These are phyloP conservation scores for Boulengeromyrus knoepffleri DNA, from an alignment of 2,113 vertebrate genomes.

Conservation along the genomic window DNA sequence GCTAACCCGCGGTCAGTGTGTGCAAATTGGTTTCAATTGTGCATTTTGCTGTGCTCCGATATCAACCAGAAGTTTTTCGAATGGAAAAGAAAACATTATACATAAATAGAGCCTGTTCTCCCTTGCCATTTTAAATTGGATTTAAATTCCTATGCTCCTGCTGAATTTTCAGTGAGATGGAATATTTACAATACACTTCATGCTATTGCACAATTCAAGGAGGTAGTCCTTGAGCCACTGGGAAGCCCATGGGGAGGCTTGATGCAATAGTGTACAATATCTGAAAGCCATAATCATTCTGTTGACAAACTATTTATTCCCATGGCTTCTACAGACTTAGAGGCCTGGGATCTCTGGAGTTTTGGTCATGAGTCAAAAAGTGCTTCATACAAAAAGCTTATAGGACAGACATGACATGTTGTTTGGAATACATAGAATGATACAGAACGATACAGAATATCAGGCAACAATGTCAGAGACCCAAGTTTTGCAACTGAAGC, in stretches of 20 bases:
- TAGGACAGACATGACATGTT: background rate
- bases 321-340: background rate
- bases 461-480: background rate
- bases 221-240: slow-evolving; percentile 10
- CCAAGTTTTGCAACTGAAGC: background rate
- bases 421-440: background rate
- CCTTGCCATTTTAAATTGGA: background rate
- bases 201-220: slow-evolving; percentile 13
- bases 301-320: background rate
- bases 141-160: background rate
- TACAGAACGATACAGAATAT: background rate
- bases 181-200: slow-evolving; percentile 13
- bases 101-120: background rate
- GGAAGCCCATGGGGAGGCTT: background rate
- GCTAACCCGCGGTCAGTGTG: background rate
- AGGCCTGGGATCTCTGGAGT: background rate
- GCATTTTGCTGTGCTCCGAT: slow-evolving; percentile 7
- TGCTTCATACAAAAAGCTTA: background rate
- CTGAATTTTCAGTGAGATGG: slow-evolving; percentile 4
- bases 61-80: background rate
- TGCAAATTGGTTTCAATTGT: background rate
- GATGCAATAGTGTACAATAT: background rate
- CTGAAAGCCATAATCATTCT: background rate
- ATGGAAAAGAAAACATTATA: background rate
- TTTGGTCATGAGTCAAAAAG: slow-evolving; percentile 7